A percentile compares a stretch with the other conserved stretches of the same genome.
Evolutionary conservation across 2,888 invertebrate species (phyloP).

Genomic region (Stenichneumon culpator): DNA sequence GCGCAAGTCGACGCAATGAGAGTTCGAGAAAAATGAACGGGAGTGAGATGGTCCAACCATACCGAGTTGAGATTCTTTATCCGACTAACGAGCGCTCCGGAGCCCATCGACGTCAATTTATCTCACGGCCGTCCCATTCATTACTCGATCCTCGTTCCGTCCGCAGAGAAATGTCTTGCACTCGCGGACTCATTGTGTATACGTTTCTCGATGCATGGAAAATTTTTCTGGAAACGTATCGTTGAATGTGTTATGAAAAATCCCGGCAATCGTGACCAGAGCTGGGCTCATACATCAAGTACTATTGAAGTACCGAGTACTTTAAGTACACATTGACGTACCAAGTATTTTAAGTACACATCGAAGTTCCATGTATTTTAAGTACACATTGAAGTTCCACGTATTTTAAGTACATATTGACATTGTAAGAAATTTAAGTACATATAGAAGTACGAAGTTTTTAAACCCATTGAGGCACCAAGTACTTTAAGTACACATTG

Average conservation of each 20-base stretch:
- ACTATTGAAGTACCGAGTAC: too few relatives aligned
- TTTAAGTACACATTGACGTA: too few relatives aligned
- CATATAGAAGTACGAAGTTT: too few relatives aligned
- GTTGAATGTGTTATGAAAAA: neutral
- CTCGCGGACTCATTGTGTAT: constrained; percentile 7
- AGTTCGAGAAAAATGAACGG: constrained; percentile 13
- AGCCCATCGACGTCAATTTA: constrained; percentile 63
- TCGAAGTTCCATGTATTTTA: too few relatives aligned
- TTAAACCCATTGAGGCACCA: too few relatives aligned
- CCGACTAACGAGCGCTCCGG: constrained; percentile 63
- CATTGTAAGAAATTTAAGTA: too few relatives aligned
- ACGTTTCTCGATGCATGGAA: constrained; percentile 29
- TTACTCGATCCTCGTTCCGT: constrained; percentile 44
- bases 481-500: too few relatives aligned
- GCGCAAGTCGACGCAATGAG: constrained; percentile 14
- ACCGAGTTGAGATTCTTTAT: constrained; percentile 59
- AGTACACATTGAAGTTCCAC: too few relatives aligned
- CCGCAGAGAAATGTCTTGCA: constrained; percentile 24
- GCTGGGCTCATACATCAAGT: too few relatives aligned
- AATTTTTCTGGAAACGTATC: neutral
- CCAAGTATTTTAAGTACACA: too few relatives aligned
- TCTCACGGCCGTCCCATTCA: constrained; percentile 61
- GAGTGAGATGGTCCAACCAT: constrained; percentile 27
- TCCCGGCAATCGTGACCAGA: neutral
- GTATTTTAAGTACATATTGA: too few relatives aligned